Conservation (phyloP, 2,113 vertebrate species). For the Saccopteryx bilineata region DNA sequence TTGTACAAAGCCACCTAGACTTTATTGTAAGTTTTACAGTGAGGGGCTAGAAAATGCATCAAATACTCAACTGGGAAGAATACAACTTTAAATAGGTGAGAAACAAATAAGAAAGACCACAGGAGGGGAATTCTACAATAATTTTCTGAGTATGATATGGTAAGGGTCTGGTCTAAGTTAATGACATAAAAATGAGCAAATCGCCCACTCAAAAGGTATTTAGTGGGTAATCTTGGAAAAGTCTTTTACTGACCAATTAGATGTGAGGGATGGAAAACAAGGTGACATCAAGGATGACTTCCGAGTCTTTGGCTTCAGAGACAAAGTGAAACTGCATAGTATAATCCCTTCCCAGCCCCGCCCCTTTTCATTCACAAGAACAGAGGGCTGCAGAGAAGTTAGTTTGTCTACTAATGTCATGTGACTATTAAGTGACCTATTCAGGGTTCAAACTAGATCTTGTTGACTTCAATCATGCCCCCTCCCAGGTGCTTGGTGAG, state of each 20-base stretch:
- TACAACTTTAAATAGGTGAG: neutral
- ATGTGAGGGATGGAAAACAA: neutral
- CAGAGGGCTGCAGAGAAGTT: neutral
- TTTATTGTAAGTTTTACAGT: neutral
- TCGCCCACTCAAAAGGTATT: neutral
- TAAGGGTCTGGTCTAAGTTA: neutral
- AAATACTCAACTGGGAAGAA: neutral
- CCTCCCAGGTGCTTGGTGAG: neutral
- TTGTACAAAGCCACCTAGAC: neutral
- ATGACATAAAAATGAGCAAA: neutral
- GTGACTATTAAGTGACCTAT: neutral
- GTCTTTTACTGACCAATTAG: neutral
- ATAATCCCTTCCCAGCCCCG: neutral
- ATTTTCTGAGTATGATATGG: neutral
- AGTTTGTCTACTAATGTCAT: neutral
- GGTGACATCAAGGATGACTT: neutral
- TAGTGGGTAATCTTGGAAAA: neutral
- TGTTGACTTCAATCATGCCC: neutral
- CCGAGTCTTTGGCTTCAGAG: neutral
- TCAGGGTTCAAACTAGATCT: neutral
- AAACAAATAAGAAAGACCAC: conserved; percentile 4
- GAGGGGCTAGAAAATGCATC: neutral
- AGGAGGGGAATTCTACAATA: neutral
- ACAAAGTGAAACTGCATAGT: neutral
- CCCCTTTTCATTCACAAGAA: neutral